Evolutionary conservation across 2,797 vertebrate genomes (phyloP).

Genomic region (Lepilemur septentrionalis): DNA sequence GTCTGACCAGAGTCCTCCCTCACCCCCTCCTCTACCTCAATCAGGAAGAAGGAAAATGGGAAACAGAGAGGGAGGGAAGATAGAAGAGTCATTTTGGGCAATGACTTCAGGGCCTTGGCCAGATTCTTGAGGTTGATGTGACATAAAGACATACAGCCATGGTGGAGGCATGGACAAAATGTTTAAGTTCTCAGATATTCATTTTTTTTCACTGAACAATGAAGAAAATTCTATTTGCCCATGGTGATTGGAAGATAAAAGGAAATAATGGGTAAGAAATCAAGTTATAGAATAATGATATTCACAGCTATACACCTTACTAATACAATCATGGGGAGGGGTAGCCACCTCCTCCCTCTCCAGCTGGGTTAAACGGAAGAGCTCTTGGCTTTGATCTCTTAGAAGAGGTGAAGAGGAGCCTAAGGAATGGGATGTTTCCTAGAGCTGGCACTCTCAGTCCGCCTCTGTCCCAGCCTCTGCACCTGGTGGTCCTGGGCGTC

Average conservation of each 20-base stretch:
- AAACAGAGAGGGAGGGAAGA: background rate
- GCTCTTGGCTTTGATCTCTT: background rate
- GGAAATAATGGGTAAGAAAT: conserved; percentile 48
- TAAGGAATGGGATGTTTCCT: background rate
- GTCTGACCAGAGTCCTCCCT: background rate
- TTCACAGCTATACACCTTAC: background rate
- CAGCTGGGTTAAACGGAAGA: background rate
- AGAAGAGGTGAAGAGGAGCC: background rate
- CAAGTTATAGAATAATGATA: conserved; percentile 46
- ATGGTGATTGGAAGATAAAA: conserved; percentile 32
- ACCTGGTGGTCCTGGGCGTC: too few relatives aligned
- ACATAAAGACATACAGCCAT: background rate
- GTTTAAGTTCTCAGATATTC: background rate
- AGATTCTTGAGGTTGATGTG: background rate
- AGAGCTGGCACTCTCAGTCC: background rate
- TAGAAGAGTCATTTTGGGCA: background rate
- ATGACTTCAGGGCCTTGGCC: background rate
- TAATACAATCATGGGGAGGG: background rate
- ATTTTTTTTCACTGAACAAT: conserved; percentile 1
- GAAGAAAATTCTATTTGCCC: conserved; percentile 40
- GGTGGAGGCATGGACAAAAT: background rate
- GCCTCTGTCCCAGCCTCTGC: background rate
- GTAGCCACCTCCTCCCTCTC: background rate
- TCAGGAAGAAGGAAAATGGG: background rate
- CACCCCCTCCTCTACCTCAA: background rate